phyloP scores from a whole-genome alignment of 1,140 invertebrate species.

The Thrips palmi region DNA sequence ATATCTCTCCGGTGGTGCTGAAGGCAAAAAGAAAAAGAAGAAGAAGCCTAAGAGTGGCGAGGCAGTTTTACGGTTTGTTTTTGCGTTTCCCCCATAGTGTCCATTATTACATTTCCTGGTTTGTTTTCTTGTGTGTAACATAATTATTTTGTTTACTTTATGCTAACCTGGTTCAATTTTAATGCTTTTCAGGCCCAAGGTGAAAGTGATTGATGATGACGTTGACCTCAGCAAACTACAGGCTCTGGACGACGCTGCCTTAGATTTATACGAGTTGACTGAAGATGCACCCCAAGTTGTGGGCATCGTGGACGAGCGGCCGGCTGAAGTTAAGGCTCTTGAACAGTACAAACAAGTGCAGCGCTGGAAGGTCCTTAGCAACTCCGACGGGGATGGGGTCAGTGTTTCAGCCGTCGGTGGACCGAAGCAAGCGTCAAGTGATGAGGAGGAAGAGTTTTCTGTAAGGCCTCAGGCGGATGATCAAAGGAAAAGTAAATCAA shows the following conservation, averaged over 20 bases:
- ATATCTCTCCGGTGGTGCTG: slow-evolving; percentile 15
- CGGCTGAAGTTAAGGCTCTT: slow-evolving; percentile 39
- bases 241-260: slow-evolving; percentile 39
- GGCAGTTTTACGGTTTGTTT: neutral
- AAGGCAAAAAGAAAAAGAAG: slow-evolving; percentile 16
- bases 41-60: slow-evolving; percentile 6
- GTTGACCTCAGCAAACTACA: slow-evolving; percentile 43
- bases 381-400: slow-evolving; percentile 22
- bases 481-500: slow-evolving; percentile 13
- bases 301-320: slow-evolving; percentile 75
- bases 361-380: slow-evolving; percentile 51
- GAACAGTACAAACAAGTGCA: slow-evolving; percentile 39
- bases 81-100: neutral
- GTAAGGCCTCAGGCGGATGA: slow-evolving; percentile 4
- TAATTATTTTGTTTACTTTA: slow-evolving; percentile 7
- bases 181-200: slow-evolving; percentile 31
- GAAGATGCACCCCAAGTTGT: slow-evolving; percentile 82
- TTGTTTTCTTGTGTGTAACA: slow-evolving; percentile 5
- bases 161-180: slow-evolving; percentile 8
- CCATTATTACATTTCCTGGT: slow-evolving; percentile 7
- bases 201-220: slow-evolving; percentile 80
- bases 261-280: slow-evolving; percentile 43
- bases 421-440: slow-evolving; percentile 11
- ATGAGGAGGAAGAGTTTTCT: slow-evolving; percentile 10
- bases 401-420: slow-evolving; percentile 15